A percentile compares a stretch with the other conserved stretches of the same genome.
Conservation (phyloP, 2,113 vertebrate genomes). For the Marmota monax region DNA sequence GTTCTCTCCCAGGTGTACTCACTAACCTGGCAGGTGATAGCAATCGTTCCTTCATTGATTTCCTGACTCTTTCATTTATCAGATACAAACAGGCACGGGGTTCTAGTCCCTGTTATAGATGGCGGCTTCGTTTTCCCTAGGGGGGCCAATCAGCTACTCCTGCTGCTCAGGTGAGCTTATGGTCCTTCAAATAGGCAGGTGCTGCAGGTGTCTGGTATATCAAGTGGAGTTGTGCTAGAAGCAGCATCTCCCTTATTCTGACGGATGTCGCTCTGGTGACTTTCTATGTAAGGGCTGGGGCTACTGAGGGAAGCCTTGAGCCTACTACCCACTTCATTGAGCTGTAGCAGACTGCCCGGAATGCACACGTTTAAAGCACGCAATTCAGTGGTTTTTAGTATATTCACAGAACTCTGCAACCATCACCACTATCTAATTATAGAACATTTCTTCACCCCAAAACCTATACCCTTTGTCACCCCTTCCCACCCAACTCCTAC, state of each 20-base stretch:
- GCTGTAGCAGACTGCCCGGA: not conserved
- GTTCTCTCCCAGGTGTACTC: not conserved
- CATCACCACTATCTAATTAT: not conserved
- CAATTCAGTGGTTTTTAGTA: not conserved
- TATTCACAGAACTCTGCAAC: not conserved
- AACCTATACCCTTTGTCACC: no score
- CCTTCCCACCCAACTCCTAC: not conserved
- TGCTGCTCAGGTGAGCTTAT: fast-evolving
- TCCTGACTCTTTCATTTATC: not conserved
- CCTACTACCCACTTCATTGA: not conserved
- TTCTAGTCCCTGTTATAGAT: fast-evolving
- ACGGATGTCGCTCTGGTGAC: not conserved
- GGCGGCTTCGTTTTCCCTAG: fast-evolving
- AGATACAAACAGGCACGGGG: fast-evolving
- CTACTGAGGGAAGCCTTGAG: not conserved
- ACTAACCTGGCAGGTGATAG: no score
- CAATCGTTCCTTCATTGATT: not conserved
- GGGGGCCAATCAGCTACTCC: not conserved
- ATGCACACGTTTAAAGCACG: not conserved
- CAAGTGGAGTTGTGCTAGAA: not conserved
- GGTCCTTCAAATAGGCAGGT: not conserved
- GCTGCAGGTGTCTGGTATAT: no score
- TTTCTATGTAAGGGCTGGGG: not conserved
- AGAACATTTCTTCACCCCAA: not conserved
- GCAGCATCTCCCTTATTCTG: not conserved